A percentile compares a stretch with the other conserved stretches of the same genome.
phyloP scores from a whole-genome alignment of 1,140 invertebrate genomes.

The Coptotermes formosanus region DNA sequence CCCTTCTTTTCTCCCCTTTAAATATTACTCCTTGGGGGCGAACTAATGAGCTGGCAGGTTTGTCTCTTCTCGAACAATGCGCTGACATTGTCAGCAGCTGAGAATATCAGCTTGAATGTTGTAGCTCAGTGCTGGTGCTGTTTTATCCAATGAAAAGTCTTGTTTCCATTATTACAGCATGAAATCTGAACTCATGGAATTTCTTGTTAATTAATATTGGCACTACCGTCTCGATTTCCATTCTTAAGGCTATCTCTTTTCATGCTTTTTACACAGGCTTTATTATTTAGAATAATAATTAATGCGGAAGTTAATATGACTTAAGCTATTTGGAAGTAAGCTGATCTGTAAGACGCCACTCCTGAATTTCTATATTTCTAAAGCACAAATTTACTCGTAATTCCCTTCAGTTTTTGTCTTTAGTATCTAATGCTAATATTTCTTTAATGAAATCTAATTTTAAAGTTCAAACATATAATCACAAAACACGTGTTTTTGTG shows the following conservation, averaged over 20 bases:
- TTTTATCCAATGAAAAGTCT: not conserved
- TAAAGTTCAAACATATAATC: too few species aligned
- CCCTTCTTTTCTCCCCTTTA: constrained; percentile 21
- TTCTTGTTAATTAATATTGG: not conserved
- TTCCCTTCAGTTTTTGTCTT: too few species aligned
- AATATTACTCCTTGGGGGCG: constrained; percentile 12
- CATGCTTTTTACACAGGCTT: not conserved
- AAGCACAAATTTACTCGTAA: too few species aligned
- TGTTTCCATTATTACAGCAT: not conserved
- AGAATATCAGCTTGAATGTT: not conserved
- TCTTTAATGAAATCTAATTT: too few species aligned
- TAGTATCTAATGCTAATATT: too few species aligned
- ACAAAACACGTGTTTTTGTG: too few species aligned
- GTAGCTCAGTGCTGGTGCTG: not conserved
- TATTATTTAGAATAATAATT: too few species aligned
- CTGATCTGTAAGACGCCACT: too few species aligned
- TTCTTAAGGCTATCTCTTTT: not conserved
- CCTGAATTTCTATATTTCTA: too few species aligned
- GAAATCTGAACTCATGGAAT: not conserved
- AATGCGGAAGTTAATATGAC: too few species aligned
- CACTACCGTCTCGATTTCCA: not conserved
- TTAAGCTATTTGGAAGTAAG: too few species aligned
- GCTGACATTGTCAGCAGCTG: not conserved
- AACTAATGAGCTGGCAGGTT: constrained; percentile 3
- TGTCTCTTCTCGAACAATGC: not conserved